phyloP scores from a whole-genome alignment of 2,113 vertebrate genomes.

The Indicator indicator region DNA sequence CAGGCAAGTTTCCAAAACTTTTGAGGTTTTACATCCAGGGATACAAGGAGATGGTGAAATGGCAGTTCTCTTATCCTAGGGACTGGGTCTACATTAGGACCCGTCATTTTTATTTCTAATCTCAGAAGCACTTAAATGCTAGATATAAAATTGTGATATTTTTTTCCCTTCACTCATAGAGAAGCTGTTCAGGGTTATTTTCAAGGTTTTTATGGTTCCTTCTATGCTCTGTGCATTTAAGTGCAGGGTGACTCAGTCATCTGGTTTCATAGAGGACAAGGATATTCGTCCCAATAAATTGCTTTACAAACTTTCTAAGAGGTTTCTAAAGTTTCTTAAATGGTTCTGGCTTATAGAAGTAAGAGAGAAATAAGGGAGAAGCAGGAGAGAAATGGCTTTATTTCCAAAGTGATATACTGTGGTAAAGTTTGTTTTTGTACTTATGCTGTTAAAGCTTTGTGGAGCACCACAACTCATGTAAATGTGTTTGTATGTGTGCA shows the following conservation, averaged over 20 bases:
- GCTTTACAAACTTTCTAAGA: slow-evolving; percentile 33
- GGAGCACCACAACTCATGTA: background rate
- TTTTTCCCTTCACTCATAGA: background rate
- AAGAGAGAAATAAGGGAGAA: background rate
- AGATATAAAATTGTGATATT: background rate
- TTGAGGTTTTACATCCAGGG: background rate
- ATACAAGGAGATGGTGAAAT: background rate
- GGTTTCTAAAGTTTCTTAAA: slow-evolving; percentile 26
- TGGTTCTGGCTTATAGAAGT: background rate
- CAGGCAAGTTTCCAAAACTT: background rate
- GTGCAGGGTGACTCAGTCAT: slow-evolving; percentile 1
- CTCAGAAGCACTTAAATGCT: background rate
- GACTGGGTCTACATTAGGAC: background rate
- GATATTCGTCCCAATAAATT: background rate
- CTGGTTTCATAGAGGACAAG: slow-evolving; percentile 3
- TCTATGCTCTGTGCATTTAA: slow-evolving; percentile 12
- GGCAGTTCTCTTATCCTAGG: background rate
- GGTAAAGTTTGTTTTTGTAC: too few species aligned
- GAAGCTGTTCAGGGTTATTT: background rate
- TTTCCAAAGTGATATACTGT: background rate
- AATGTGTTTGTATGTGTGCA: background rate
- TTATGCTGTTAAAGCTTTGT: background rate
- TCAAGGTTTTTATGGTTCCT: slow-evolving; percentile 19
- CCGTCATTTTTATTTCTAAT: slow-evolving; percentile 14
- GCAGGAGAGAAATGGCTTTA: background rate